Conservation (phyloP, 2,888 invertebrate genomes). For the Pyrochroa serraticornis region DNA sequence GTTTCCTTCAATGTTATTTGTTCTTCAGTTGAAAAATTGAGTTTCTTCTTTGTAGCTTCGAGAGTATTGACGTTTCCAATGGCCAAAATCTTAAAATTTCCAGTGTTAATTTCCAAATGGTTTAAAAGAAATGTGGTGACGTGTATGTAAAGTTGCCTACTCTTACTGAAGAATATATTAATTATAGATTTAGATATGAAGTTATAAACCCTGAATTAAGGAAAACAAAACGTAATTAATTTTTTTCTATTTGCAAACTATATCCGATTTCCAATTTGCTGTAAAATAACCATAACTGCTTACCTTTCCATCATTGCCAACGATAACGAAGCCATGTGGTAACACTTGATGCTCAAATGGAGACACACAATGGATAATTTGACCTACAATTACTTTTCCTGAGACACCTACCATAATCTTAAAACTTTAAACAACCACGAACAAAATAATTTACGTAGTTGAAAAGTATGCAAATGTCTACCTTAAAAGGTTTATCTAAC, state of each 20-base stretch:
- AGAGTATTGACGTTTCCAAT: slow-evolving; percentile 50
- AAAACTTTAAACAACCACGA: no score
- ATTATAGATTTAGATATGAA: no score
- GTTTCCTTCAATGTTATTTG: slow-evolving; percentile 46
- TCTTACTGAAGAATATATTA: not conserved
- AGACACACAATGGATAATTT: slow-evolving; percentile 51
- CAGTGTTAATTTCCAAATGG: not conserved
- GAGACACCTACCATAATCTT: no score
- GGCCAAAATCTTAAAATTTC: slow-evolving; percentile 55
- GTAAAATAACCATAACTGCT: slow-evolving; percentile 25
- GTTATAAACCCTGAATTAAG: no score
- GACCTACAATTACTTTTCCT: slow-evolving; percentile 47
- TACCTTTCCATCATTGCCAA: slow-evolving; percentile 65
- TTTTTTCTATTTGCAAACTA: not conserved
- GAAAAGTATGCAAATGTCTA: no score
- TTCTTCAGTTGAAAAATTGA: slow-evolving; percentile 35
- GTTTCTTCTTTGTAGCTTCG: slow-evolving; percentile 45
- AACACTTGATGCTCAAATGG: slow-evolving; percentile 53
- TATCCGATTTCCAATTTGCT: not conserved
- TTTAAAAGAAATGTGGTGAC: not conserved
- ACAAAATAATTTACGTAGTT: no score
- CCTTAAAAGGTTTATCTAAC: no score
- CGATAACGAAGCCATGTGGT: slow-evolving; percentile 63
- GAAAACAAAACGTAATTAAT: not conserved
- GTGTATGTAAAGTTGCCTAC: not conserved